Evolutionary conservation across 2,888 invertebrate genomes (phyloP), one percentile per base, ranked within the genome.

Genomic region (Agriotes lineatus): DNA sequence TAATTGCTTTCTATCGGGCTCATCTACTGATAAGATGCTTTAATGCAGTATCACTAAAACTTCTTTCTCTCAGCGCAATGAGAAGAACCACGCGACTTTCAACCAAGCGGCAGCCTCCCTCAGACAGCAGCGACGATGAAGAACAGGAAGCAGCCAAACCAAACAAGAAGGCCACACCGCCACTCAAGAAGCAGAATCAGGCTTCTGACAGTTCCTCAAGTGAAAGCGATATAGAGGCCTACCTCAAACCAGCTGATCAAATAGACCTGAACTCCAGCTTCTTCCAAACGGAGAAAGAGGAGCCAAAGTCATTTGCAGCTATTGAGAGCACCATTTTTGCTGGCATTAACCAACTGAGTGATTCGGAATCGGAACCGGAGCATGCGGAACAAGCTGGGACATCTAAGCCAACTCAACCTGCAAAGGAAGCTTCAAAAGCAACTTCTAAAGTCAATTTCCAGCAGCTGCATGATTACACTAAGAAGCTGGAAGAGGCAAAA

Each of bases 401-500:
- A 35, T 19, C 33, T 30, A 1, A 54, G 33, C 10, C 54, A 33
- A 18, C 42, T 16, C n/a, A n/a, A n/a, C 7, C 0, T 22, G 39
- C 16, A 16, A 20, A 50, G 12, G 39, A 25, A 7, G 16, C 33
- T 1, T 25, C 20, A 57, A 2, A 35, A 4, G 14, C 45, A 18
- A 68, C 54, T 12, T 44, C 71, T 18, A 76, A 70, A 67, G 57
- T 85, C 60, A 85, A 87, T 75, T 89, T 89, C 74, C 77, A 85
- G 72, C 87, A 88, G 74, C 83, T 90, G 10, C 86, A 89, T 78
- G 85, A 88, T 70, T 90, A 89, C 75, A 88, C 88, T 71, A 85
- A 84, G 52, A 87, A 87, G 81, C 80, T 91, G 68, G 90, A 90
- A 79, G 87, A 89, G 77, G 87, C 89, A 7, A 90, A 89, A 80